These are phyloP conservation scores for Knipowitschia caucasica DNA, from an alignment of 2,797 vertebrate species.

Conservation along the genomic window DNA sequence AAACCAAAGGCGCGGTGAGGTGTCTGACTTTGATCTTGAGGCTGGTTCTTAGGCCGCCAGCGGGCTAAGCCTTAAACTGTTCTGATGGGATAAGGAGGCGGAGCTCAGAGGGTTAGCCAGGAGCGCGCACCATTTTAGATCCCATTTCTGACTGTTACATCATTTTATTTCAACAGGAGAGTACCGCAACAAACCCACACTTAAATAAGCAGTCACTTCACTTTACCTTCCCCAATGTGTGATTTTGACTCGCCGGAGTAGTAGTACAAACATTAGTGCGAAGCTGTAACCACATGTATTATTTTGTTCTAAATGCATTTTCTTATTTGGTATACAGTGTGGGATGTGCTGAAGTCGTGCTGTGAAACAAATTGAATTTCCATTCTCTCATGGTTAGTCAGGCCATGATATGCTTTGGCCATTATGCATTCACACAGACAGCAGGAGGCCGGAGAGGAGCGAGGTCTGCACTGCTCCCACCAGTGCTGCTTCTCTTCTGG, in stretches of 20 bases:
- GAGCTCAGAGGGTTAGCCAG: constrained; percentile 14
- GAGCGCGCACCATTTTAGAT: constrained; percentile 49
- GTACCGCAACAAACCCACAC: constrained; percentile 37
- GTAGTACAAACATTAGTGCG: constrained; percentile 3
- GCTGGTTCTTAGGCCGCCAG: constrained; percentile 38
- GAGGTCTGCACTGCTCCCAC: constrained; percentile 28
- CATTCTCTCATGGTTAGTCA: constrained; percentile 42
- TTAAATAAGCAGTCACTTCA: constrained; percentile 39
- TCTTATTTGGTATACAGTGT: constrained; percentile 28
- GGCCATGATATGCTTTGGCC: constrained; percentile 35
- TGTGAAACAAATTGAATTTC: constrained; percentile 47
- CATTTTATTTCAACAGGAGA: constrained; percentile 49
- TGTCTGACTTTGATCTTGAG: constrained; percentile 54
- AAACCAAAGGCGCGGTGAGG: constrained; percentile 40
- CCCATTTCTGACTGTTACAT: constrained; percentile 67
- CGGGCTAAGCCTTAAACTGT: constrained; percentile 40
- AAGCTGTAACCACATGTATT: constrained; percentile 3
- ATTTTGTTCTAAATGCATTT: background rate
- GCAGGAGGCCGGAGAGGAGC: constrained; percentile 34
- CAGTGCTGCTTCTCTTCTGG: constrained; percentile 5
- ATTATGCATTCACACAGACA: constrained; percentile 38
- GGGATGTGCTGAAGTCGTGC: constrained; percentile 31
- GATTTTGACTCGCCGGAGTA: constrained; percentile 36
- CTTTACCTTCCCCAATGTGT: constrained; percentile 7
- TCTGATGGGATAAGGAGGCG: constrained; percentile 18